Evolutionary conservation across 1,140 invertebrate genomes (phyloP).

Genomic region (Lepidotrigona ventralis): DNA sequence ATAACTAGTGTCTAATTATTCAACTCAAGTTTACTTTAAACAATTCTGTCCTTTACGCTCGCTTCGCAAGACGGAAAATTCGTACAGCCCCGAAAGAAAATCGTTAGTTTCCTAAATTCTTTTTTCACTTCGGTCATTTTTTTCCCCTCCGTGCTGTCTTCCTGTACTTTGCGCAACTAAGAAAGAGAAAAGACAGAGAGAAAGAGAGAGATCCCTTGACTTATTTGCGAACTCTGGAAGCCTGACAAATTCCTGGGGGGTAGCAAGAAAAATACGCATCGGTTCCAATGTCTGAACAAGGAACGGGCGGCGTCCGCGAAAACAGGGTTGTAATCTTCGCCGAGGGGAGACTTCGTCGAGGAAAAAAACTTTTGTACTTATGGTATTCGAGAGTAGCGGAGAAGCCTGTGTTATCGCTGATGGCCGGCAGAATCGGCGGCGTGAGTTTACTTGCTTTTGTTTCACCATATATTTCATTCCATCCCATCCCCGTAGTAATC

Average conservation of each 20-base stretch:
- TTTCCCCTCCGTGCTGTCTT: neutral
- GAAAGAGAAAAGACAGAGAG: too few species aligned
- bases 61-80: neutral
- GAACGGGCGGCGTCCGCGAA: slow-evolving; percentile 43
- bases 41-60: neutral
- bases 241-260: slow-evolving; percentile 56
- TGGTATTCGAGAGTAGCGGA: slow-evolving; percentile 21
- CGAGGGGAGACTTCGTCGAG: slow-evolving; percentile 41
- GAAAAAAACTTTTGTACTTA: slow-evolving; percentile 58
- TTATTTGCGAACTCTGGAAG: slow-evolving; percentile 37
- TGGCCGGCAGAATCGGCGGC: neutral
- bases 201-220: slow-evolving; percentile 1
- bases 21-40: neutral
- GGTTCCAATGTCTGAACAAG: slow-evolving; percentile 56
- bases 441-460: neutral
- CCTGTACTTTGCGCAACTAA: neutral
- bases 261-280: slow-evolving; percentile 61
- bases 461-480: slow-evolving; percentile 13
- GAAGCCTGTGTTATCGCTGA: slow-evolving; percentile 34
- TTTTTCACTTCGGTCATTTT: neutral
- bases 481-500: neutral
- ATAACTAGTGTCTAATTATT: too few species aligned
- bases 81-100: neutral
- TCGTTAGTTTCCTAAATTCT: neutral
- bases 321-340: slow-evolving; percentile 60